A percentile compares a stretch with the other conserved stretches of the same genome.
Conservation (phyloP, 2,888 invertebrate species). For the Tiliacea aurago region DNA sequence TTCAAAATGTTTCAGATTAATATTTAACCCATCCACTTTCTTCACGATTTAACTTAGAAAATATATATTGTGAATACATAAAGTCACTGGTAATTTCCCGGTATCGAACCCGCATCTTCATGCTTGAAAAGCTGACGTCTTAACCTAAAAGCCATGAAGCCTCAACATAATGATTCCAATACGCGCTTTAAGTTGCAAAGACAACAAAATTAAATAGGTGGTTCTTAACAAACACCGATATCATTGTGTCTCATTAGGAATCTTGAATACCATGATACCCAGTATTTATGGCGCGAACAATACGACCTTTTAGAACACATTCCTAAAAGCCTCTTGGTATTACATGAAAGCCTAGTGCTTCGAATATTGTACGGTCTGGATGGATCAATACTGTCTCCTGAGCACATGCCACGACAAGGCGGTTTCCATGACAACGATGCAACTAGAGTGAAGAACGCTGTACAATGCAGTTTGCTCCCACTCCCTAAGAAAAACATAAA, state of each 20-base stretch:
- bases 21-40: not conserved
- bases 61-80: not conserved
- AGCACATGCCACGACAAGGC: not conserved
- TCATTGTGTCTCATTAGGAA: no score
- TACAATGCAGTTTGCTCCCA: no score
- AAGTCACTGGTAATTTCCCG: not conserved
- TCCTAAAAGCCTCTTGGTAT: constrained; percentile 15
- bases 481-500: not conserved
- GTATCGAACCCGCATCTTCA: no score
- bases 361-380: constrained; percentile 8
- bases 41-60: not conserved
- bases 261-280: not conserved
- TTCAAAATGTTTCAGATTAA: not conserved
- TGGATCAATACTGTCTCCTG: constrained; percentile 32
- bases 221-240: not conserved
- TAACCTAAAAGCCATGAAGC: not conserved
- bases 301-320: not conserved
- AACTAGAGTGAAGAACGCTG: not conserved
- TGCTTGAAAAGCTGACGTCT: not conserved
- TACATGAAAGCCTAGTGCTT: constrained; percentile 37
- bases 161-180: not conserved
- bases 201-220: not conserved
- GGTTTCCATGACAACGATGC: constrained; percentile 33
- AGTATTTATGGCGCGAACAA: not conserved
- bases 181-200: not conserved